Percentiles rank a stretch among this genome's conserved stretches.
Evolutionary conservation across 2,113 vertebrate species (phyloP).

Genomic region (Coracopsis vasa): DNA sequence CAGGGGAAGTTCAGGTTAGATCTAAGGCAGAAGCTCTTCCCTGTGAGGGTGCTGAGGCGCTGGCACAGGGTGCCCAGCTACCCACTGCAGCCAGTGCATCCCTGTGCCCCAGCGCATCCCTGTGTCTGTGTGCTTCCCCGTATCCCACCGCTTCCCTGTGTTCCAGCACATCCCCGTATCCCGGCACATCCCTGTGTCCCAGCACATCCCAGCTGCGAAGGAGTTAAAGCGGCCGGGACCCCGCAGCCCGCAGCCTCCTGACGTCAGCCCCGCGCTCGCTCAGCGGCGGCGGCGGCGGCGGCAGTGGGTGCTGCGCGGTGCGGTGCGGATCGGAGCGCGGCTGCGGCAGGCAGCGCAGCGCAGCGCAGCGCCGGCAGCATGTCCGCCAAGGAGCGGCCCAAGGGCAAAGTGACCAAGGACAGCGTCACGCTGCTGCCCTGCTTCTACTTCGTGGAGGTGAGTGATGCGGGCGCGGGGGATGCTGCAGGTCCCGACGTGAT

Average conservation of each 20-base stretch:
- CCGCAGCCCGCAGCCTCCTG: slow-evolving; percentile 43
- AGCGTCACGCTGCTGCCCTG: slow-evolving; percentile 94
- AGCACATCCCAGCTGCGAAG: background rate
- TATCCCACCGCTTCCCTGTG: fast-evolving
- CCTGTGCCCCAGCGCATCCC: too few relatives aligned
- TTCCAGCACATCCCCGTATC: fast-evolving
- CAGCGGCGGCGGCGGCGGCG: too few relatives aligned
- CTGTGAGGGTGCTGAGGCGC: too few relatives aligned
- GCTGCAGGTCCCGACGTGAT: background rate
- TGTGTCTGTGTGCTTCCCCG: fast-evolving
- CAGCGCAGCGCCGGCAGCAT: slow-evolving; percentile 73
- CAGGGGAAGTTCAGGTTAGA: too few relatives aligned
- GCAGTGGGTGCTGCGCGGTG: slow-evolving; percentile 14
- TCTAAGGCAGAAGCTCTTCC: too few relatives aligned
- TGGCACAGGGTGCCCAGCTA: too few relatives aligned
- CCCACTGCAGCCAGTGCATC: too few relatives aligned
- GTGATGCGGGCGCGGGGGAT: slow-evolving; percentile 30
- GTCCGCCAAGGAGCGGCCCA: slow-evolving; percentile 86
- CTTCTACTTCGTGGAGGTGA: slow-evolving; percentile 98
- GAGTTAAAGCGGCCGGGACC: background rate
- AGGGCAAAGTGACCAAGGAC: slow-evolving; percentile 87
- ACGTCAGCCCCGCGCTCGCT: slow-evolving; percentile 67
- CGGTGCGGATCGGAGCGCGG: slow-evolving; percentile 10
- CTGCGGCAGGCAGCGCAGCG: background rate
- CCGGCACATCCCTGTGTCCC: fast-evolving